Evolutionary conservation across 1,140 invertebrate genomes (phyloP), one percentile per base, ranked within the genome.

Genomic region (Penaeus chinensis): DNA sequence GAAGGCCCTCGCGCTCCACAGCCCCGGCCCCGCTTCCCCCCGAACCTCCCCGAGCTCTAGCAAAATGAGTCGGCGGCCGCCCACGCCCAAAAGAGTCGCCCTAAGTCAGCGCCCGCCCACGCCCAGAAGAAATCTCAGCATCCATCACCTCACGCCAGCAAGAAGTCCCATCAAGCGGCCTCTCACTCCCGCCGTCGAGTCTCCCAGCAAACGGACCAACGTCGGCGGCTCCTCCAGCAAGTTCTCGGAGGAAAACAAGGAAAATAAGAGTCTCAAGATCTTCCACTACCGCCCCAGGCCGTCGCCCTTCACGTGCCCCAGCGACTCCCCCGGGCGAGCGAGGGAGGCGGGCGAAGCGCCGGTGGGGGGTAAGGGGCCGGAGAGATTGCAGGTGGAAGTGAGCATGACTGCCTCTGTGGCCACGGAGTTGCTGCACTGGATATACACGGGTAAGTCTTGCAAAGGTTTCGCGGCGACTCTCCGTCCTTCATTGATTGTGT

Each of bases 391-490:
- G 22, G 62, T 85, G 16, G 19, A 60, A 24, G 84, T 85, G n/a
- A 85, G 77, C 47, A 85, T 85, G 84, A 76, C 84, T 60, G 63
- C 84, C 24, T 77, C 84, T n/a, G 84, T 85, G n/a, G 60, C 84
- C 16, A 76, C n/a, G 47, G 71, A 60, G 54, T 32, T 85, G 42
- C 69, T 85, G 11, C 66, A 85, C 1, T 85, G 84, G 84, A 71
- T 85, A 19, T 85, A 85, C 60, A 78, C 84, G 32, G 84, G 84
- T 85, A 27, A n/a, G 84, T 37, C 27, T 81, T 22, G 79, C 24
- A 47, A n/a, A n/a, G 42, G 22, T 22, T 79, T 47, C 22, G 8
- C 37, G 54, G 54, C 54, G 54, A 16, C 37, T 42, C 37, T 42
- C 37, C 37, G 54, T 13, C 54, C 54, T 0, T 11, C 11, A 8